Evolutionary conservation across 1,140 invertebrate genomes (phyloP).

Genomic region (Colletes latitarsis): DNA sequence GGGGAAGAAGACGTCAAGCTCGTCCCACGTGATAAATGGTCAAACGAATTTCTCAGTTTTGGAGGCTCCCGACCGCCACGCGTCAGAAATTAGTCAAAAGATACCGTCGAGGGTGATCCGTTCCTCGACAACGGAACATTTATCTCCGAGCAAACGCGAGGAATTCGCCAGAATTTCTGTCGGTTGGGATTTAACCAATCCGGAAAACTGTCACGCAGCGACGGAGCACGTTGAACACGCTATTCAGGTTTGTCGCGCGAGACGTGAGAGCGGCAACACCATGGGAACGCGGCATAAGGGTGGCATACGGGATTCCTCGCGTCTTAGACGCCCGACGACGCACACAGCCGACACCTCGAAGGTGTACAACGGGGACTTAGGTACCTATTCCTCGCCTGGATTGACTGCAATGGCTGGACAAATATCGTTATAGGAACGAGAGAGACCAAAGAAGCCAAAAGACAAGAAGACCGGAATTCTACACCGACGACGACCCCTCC

Average conservation of each 20-base stretch:
- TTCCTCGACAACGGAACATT: neutral
- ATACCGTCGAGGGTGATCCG: no score
- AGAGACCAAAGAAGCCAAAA: neutral
- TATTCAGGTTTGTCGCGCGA: neutral
- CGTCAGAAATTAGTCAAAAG: no score
- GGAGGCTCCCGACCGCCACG: no score
- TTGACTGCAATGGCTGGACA: neutral
- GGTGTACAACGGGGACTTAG: neutral
- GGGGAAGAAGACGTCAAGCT: no score
- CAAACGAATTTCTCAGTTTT: no score
- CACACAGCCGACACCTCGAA: neutral
- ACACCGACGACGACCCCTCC: constrained; percentile 28
- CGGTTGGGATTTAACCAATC: no score
- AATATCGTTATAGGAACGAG: neutral
- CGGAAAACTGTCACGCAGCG: neutral
- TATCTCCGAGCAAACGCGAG: neutral
- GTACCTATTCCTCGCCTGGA: neutral
- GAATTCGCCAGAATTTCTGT: neutral
- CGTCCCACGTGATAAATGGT: no score
- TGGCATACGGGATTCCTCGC: constrained; percentile 7
- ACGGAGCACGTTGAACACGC: neutral
- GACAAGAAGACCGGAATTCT: constrained; percentile 43
- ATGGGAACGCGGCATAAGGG: constrained; percentile 25
- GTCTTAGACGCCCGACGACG: constrained; percentile 22
- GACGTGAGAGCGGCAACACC: constrained; percentile 30